These are phyloP conservation scores for Nasonia longicornis DNA, from an alignment of 1,140 invertebrate genomes.

Conservation along the genomic window DNA sequence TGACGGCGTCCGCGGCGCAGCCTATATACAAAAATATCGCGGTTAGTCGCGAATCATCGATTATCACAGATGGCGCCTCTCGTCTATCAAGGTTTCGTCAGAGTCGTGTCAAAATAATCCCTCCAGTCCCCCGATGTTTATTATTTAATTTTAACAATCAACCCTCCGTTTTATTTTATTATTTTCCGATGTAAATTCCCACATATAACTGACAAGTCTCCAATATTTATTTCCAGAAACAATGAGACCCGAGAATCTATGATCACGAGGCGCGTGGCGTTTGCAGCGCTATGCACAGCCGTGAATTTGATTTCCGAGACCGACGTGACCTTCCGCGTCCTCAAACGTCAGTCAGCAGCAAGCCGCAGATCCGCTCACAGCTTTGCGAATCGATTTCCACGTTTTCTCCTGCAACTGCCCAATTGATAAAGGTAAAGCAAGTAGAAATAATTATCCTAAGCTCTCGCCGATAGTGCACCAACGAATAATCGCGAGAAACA, in stretches of 20 bases:
- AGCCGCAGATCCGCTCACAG: conserved; percentile 33
- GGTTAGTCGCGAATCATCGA: conserved; percentile 19
- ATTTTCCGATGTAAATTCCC: no score
- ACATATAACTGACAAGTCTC: no score
- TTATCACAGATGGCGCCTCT: conserved; percentile 19
- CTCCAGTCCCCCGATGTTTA: no score
- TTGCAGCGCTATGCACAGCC: conserved; percentile 6
- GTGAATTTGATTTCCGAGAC: conserved; percentile 40
- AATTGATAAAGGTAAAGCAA: conserved; percentile 43
- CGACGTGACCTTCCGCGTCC: conserved; percentile 61
- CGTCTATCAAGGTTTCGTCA: neutral
- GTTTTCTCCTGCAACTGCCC: conserved; percentile 12
- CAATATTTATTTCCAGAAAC: neutral
- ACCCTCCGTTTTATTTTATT: no score
- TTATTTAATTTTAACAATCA: no score
- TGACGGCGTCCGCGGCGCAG: neutral
- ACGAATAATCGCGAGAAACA: neutral
- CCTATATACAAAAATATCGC: conserved; percentile 10
- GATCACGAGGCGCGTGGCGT: neutral
- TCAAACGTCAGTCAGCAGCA: conserved; percentile 55
- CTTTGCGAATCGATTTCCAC: conserved; percentile 13
- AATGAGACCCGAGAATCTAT: neutral
- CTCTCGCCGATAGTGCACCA: neutral
- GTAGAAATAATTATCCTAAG: neutral
- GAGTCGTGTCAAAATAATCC: conserved; percentile 1